A percentile compares a stretch with the other conserved stretches of the same genome.
phyloP scores from a whole-genome alignment of 2,113 vertebrate genomes.

The Grammomys dolichurus region DNA sequence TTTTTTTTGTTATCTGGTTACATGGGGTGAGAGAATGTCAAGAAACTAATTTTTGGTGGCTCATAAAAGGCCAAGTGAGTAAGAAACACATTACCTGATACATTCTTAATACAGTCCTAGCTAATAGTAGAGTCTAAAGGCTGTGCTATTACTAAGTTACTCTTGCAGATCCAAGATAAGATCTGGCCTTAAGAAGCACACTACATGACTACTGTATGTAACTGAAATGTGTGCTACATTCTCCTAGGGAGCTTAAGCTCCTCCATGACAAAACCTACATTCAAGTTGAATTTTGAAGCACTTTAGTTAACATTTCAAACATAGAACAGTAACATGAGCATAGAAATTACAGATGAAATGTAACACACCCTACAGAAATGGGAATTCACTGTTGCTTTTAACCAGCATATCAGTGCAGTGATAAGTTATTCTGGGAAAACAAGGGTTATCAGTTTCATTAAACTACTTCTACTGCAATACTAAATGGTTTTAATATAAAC shows the following conservation, averaged over 20 bases:
- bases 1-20: neutral
- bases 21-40: neutral
- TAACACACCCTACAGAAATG: neutral
- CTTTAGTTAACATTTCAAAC: neutral
- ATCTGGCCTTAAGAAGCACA: neutral
- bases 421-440: neutral
- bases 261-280: neutral
- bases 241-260: neutral
- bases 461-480: neutral
- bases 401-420: neutral
- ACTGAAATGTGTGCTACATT: neutral
- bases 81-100: neutral
- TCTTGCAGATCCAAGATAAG: neutral
- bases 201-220: neutral
- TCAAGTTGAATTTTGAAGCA: neutral
- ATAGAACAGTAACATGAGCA: neutral
- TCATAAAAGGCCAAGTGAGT: neutral
- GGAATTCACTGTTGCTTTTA: neutral
- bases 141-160: neutral
- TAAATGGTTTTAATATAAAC: neutral
- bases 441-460: neutral
- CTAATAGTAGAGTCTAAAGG: neutral
- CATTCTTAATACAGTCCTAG: neutral
- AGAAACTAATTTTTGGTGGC: neutral
- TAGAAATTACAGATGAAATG: neutral